Base-by-base conservation (phyloP, 2,797 vertebrate species). In the Liparis tanakae region DNA sequence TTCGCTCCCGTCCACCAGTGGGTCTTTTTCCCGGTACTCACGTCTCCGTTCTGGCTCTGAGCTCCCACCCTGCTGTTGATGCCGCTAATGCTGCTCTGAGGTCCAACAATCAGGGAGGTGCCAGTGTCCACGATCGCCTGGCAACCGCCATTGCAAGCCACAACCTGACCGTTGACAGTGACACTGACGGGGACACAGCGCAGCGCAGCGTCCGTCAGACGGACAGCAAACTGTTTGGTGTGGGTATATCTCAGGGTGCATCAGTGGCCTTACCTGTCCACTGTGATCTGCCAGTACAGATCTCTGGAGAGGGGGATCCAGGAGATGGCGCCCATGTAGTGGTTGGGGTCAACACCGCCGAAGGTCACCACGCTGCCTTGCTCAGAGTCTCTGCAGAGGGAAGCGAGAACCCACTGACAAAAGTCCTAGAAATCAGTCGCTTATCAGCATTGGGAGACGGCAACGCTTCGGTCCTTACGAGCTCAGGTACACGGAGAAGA, bases 71-170 rank as follows among this genome's bases (percentile, higher is more conserved):
- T 0, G 1, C 15, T 5, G 61, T 78, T 84, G 66, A 91, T 87
- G 78, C 9, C 73, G 71, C 5, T 55, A 57, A 89, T 89, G 65
- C 74, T 64, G 10, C n/a, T 36, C 18, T 61, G 72, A 37, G 85
- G 88, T 39, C 82, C 90, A 15, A 79, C 44, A 10, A 90, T 76
- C 60, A 85, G 10, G 33, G 88, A 88, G 3, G 89, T 89, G 15
- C 85, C 89, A 1, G 87, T 90, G 67, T 91, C 89, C 33, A 90
- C 83, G 7, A 91, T 87, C 39, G 80, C 88, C 82, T 89, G 84
- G 67, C 85, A 91, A 4, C 85, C 76, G 0, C 50, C 79, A 2
- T 20, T 75, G 58, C 88, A 89, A 57, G 85, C 87, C 3, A 91
- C 87, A 17, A 78, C 54, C 67, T 85, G 63, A 20, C 78, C 88